These are phyloP conservation scores for Ormyrus labotus DNA, from an alignment of 2,888 invertebrate genomes.

Conservation along the genomic window DNA sequence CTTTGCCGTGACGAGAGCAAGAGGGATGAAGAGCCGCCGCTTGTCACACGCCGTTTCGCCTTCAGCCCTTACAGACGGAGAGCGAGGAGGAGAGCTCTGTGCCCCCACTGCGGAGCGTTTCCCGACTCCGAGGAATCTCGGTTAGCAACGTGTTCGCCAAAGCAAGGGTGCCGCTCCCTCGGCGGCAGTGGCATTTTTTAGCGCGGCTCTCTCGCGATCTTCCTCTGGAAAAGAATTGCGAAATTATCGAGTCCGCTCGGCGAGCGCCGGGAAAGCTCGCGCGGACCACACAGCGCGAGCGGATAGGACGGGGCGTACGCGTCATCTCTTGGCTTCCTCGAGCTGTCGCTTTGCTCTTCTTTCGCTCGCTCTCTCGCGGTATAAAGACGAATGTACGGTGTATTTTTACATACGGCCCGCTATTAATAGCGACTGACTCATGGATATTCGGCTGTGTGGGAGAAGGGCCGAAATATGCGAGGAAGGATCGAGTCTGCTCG, in stretches of 20 bases:
- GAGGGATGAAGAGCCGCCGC: slow-evolving; percentile 59
- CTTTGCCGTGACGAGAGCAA: slow-evolving; percentile 74
- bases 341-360: slow-evolving; percentile 48
- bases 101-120: slow-evolving; percentile 27
- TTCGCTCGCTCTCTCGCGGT: slow-evolving; percentile 59
- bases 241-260: slow-evolving; percentile 36
- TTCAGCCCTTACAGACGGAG: neutral
- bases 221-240: slow-evolving; percentile 59
- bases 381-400: slow-evolving; percentile 70
- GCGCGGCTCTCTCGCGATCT: neutral
- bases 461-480: slow-evolving; percentile 45
- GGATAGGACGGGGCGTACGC: slow-evolving; percentile 8
- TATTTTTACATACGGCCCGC: slow-evolving; percentile 67
- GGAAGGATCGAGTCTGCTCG: slow-evolving; percentile 44
- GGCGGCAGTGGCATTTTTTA: slow-evolving; percentile 12
- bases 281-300: slow-evolving; percentile 50
- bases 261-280: slow-evolving; percentile 10
- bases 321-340: slow-evolving; percentile 43
- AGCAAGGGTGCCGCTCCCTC: neutral
- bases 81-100: neutral
- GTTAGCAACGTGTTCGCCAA: neutral
- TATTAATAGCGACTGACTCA: slow-evolving; percentile 64
- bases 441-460: slow-evolving; percentile 34
- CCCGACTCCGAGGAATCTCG: neutral
- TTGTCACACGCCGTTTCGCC: slow-evolving; percentile 31